Evolutionary conservation across 2,888 invertebrate species (phyloP).

Genomic region (Lagria hirta): DNA sequence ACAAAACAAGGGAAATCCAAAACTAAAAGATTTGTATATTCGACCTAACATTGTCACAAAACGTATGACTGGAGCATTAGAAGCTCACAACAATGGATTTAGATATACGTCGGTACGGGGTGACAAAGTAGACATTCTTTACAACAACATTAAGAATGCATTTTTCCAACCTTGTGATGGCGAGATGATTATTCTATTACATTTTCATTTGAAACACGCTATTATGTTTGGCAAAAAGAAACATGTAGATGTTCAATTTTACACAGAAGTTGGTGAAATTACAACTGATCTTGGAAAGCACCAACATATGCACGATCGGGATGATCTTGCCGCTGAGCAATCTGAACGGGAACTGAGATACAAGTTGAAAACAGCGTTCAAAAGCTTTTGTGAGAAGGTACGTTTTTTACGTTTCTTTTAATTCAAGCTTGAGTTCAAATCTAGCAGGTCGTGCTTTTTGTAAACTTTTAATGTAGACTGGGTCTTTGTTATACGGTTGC

Average conservation of each 20-base stretch:
- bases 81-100: conserved; percentile 95
- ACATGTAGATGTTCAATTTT: conserved; percentile 98
- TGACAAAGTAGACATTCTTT: conserved; percentile 98
- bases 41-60: conserved; percentile 98
- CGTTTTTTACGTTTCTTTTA: conserved; percentile 1
- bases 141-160: conserved; percentile 99
- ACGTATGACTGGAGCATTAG: conserved; percentile 89
- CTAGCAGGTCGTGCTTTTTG: background rate
- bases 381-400: conserved; percentile 96
- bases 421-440: too few species aligned
- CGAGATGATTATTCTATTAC: conserved; percentile 97
- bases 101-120: conserved; percentile 96
- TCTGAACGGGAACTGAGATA: conserved; percentile 95
- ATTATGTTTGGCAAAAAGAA: conserved; percentile 99
- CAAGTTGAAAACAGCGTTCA: conserved; percentile 96
- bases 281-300: conserved; percentile 99
- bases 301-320: conserved; percentile 99
- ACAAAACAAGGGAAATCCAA: conserved; percentile 96
- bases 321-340: conserved; percentile 98
- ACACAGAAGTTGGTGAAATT: conserved; percentile 99
- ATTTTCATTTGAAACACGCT: conserved; percentile 98
- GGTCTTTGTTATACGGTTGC: background rate
- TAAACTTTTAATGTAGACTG: background rate
- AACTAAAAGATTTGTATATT: conserved; percentile 96
- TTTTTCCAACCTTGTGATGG: conserved; percentile 99